Base-by-base conservation (phyloP, 1,140 invertebrate species). In the Sinonovacula constricta region DNA sequence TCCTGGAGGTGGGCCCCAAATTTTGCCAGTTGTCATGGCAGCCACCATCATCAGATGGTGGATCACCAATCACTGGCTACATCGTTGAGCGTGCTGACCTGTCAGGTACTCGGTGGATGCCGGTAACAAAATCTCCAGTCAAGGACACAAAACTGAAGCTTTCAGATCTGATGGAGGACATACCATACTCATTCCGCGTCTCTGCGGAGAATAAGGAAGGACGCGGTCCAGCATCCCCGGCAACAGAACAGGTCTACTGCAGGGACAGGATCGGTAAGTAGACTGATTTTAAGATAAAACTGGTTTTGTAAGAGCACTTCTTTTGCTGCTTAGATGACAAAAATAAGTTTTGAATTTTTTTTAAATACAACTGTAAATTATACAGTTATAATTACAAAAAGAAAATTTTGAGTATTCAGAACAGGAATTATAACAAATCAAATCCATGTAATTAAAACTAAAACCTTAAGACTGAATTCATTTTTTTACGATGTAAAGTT, bases 201-300 rank as follows among this genome's bases (percentile, higher is more conserved):
- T 95, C 97, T 93, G 98, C 98, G 67, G 97, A 99, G 90, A 99
- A 99, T 92, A 95, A 97, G 86, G 97, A 98, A 87, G 98, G 98
- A 51, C 94, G 95, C 53, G 97, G 97, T 18, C 97, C 99, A 83
- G 97, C 98, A n/a, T 98, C 88, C 12, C 85, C 85, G 26, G 74
- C 86, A 5, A 85, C 88, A 10, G 88, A 88, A 70, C 82, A 77
- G 15, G 81, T 89, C 39, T 96, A 96, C 87, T 96, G 98, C 81
- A 94, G 96, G 67, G 97, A 99, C 93, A 97, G 97, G 45, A 85
- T 82, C 66, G 85, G 88, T 89, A 80, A 70, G 77, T 70, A 4
- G 26, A 18, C 36, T 62, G 18, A 60, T 18, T 24, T 57, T 28
- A 30, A 39, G 22, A 22, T 56, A 3, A 68, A 51, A n/a, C 56